phyloP scores from a whole-genome alignment of 2,797 vertebrate genomes.

The Cirrhinus mrigala region DNA sequence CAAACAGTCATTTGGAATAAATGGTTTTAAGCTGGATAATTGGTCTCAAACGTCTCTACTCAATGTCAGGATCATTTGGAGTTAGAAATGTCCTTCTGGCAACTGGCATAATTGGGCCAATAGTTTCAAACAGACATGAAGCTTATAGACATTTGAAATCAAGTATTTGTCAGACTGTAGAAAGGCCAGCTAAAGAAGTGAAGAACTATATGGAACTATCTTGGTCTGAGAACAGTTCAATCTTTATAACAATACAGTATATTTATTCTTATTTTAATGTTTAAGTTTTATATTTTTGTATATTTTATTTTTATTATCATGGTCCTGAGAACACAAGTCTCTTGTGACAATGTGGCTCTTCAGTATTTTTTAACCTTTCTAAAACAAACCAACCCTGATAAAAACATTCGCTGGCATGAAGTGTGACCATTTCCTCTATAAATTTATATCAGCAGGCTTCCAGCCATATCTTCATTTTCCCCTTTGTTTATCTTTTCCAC shows the following conservation, averaged over 20 bases:
- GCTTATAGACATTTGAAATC: constrained; percentile 15
- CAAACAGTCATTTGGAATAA: constrained; percentile 50
- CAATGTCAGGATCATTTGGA: constrained; percentile 42
- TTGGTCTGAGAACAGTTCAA: neutral
- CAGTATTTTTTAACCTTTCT: neutral
- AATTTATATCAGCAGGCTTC: neutral
- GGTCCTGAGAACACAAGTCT: neutral
- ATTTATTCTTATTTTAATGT: no score
- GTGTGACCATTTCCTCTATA: neutral
- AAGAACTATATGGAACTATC: no score
- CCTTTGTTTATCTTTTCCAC: constrained; percentile 4
- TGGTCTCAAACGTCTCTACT: constrained; percentile 41
- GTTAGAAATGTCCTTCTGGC: constrained; percentile 35
- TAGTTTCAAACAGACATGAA: constrained; percentile 29
- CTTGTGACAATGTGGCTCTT: neutral
- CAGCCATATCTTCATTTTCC: neutral
- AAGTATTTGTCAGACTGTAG: constrained; percentile 7
- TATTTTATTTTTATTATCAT: neutral
- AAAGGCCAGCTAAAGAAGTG: neutral
- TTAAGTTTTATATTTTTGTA: neutral
- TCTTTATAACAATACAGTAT: no score
- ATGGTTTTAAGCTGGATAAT: constrained; percentile 46
- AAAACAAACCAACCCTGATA: neutral
- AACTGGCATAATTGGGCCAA: constrained; percentile 24
- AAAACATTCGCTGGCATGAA: neutral